phyloP scores from a whole-genome alignment of 2,113 vertebrate species.

The Saguinus midas region DNA sequence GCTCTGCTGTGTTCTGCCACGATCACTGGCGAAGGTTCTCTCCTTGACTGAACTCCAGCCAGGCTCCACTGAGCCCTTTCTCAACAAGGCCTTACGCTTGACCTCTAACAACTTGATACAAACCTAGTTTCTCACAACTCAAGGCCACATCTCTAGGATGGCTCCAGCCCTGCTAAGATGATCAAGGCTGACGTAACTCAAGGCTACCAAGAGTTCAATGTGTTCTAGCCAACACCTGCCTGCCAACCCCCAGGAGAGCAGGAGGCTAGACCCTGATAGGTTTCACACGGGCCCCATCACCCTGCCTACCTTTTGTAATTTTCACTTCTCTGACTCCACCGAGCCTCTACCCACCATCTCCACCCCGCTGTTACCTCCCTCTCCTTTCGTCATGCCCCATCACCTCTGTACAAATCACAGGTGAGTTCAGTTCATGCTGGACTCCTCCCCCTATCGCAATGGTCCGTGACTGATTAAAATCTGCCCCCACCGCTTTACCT shows the following conservation, averaged over 20 bases:
- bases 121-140: background rate
- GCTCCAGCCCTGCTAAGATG: background rate
- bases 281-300: accelerated
- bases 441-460: background rate
- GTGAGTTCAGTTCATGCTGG: background rate
- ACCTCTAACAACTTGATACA: background rate
- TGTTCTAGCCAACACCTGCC: background rate
- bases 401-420: background rate
- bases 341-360: background rate
- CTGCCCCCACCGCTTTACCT: background rate
- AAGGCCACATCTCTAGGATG: background rate
- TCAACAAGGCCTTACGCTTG: too few species aligned
- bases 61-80: background rate
- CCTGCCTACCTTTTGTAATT: background rate
- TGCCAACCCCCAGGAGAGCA: background rate
- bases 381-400: too few species aligned
- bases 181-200: background rate
- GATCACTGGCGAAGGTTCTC: background rate
- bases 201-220: background rate
- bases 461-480: background rate
- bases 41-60: background rate
- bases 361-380: background rate
- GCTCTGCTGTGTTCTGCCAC: background rate
- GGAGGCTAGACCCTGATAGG: too few species aligned
- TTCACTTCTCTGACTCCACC: background rate